Conservation (phyloP, 2,888 invertebrate genomes). For the Cantharis lateralis region DNA sequence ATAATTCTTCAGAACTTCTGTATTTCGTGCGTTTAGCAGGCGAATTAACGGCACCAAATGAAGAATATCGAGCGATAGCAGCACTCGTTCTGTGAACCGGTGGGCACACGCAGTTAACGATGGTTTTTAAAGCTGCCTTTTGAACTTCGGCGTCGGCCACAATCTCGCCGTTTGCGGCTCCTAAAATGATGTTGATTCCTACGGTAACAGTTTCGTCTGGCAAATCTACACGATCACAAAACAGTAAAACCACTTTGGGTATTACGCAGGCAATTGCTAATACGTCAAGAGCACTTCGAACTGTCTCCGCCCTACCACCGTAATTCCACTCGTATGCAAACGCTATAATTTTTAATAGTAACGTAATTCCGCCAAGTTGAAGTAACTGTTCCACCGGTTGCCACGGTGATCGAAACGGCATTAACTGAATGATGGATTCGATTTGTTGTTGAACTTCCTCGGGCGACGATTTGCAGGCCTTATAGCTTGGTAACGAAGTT, state of each 20-base stretch:
- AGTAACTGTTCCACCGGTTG: slow-evolving; percentile 86
- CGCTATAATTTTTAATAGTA: slow-evolving; percentile 84
- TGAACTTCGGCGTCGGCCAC: slow-evolving; percentile 91
- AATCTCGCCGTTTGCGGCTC: slow-evolving; percentile 89
- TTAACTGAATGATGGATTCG: slow-evolving; percentile 75
- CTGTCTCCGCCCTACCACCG: slow-evolving; percentile 83
- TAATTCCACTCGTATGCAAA: slow-evolving; percentile 92
- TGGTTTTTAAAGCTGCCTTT: slow-evolving; percentile 84
- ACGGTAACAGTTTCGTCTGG: slow-evolving; percentile 78
- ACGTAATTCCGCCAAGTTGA: slow-evolving; percentile 79
- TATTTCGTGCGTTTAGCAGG: slow-evolving; percentile 66
- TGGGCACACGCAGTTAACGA: slow-evolving; percentile 94
- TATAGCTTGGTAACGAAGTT: slow-evolving; percentile 56
- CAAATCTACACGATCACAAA: slow-evolving; percentile 77
- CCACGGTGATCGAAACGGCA: slow-evolving; percentile 82
- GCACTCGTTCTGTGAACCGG: slow-evolving; percentile 78
- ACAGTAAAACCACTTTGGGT: slow-evolving; percentile 73
- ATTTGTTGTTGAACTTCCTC: slow-evolving; percentile 89
- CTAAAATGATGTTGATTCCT: slow-evolving; percentile 78
- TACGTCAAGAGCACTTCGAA: slow-evolving; percentile 82
- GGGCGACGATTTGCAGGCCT: slow-evolving; percentile 68
- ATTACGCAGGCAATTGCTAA: slow-evolving; percentile 89
- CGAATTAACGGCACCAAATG: slow-evolving; percentile 52
- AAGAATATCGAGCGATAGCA: slow-evolving; percentile 57
- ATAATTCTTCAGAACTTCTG: slow-evolving; percentile 80